phyloP scores from a whole-genome alignment of 2,113 vertebrate species.

The Rhabdomys dilectus region DNA sequence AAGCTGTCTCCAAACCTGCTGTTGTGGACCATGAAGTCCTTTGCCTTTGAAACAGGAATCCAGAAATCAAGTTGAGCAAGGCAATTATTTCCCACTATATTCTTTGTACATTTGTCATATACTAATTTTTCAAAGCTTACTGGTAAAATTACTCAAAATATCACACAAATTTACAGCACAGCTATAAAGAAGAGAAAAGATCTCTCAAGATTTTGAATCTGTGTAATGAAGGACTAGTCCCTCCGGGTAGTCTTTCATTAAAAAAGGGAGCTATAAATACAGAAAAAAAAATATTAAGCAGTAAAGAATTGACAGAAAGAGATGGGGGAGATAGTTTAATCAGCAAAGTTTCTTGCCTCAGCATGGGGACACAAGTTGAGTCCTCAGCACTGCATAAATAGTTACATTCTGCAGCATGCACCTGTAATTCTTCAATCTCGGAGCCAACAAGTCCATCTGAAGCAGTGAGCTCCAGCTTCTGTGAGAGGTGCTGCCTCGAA shows the following conservation, averaged over 20 bases:
- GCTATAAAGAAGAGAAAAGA: neutral
- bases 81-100: neutral
- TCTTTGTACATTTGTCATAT: neutral
- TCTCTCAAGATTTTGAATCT: neutral
- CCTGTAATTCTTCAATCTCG: neutral
- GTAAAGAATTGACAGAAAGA: neutral
- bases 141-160: conserved; percentile 56
- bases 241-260: neutral
- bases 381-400: too few relatives aligned
- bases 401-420: neutral
- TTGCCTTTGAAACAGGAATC: neutral
- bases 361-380: neutral
- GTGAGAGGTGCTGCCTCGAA: neutral
- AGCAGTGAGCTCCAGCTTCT: too few relatives aligned
- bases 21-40: neutral
- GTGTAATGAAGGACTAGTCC: neutral
- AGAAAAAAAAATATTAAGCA: neutral
- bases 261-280: conserved; percentile 1
- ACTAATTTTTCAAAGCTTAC: conserved; percentile 45
- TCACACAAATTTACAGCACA: neutral
- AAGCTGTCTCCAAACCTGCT: neutral
- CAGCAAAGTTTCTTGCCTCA: neutral
- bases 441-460: too few relatives aligned
- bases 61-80: neutral
- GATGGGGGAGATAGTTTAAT: neutral